Conservation (phyloP, 2,888 invertebrate genomes). For the Beris chalybata region DNA sequence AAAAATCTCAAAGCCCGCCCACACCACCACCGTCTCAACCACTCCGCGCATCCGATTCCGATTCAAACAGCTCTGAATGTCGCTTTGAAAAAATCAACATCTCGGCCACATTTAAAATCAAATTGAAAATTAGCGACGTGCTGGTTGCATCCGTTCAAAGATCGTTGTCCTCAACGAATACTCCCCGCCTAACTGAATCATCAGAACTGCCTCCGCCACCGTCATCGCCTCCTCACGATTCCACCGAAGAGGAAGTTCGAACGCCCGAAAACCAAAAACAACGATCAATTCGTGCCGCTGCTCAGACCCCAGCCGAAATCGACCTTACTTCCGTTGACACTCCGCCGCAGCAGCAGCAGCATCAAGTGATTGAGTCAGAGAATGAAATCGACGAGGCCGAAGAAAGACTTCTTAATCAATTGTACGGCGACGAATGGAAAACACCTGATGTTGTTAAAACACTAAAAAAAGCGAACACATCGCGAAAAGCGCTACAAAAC, state of each 20-base stretch:
- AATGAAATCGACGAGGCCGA: conserved; percentile 39
- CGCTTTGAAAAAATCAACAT: conserved; percentile 50
- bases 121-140: conserved; percentile 49
- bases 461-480: conserved; percentile 44
- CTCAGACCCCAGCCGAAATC: background rate
- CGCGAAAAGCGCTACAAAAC: conserved; percentile 9
- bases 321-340: no score
- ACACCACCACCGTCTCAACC: background rate
- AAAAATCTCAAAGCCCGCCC: background rate
- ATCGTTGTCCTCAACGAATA: background rate
- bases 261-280: conserved; percentile 11
- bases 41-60: background rate
- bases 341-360: no score
- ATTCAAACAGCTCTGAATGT: background rate
- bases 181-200: conserved; percentile 16
- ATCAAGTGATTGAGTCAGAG: background rate
- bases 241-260: conserved; percentile 2
- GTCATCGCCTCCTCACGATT: background rate
- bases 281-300: conserved; percentile 8
- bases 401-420: conserved; percentile 48
- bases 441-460: conserved; percentile 52
- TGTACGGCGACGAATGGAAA: conserved; percentile 54
- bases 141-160: conserved; percentile 2
- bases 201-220: background rate
- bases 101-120: conserved; percentile 54